phyloP scores from a whole-genome alignment of 2,888 invertebrate genomes.

The Callyntrura guangdongensis region DNA sequence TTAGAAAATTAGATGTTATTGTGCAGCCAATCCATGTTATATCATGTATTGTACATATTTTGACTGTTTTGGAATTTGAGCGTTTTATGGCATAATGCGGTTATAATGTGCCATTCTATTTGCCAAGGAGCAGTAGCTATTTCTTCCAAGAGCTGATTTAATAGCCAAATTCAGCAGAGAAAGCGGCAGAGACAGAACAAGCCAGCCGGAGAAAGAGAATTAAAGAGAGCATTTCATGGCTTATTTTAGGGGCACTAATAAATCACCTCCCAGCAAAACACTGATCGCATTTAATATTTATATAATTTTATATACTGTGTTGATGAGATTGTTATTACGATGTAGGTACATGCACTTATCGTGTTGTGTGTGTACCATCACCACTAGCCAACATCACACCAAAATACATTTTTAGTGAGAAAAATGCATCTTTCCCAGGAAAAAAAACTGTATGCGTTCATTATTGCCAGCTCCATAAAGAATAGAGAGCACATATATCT shows the following conservation, averaged over 20 bases:
- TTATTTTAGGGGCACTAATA: conserved; percentile 63
- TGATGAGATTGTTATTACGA: conserved; percentile 10
- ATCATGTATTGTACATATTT: neutral
- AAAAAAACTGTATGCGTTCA: neutral
- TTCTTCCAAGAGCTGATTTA: conserved; percentile 63
- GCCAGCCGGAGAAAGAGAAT: neutral
- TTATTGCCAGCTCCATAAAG: neutral
- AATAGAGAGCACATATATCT: neutral
- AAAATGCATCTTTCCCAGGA: neutral
- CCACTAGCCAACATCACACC: neutral
- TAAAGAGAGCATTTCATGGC: conserved; percentile 44
- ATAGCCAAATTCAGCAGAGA: conserved; percentile 54
- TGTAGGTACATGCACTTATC: neutral
- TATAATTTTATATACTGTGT: neutral
- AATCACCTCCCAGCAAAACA: conserved; percentile 64
- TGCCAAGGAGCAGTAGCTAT: conserved; percentile 59
- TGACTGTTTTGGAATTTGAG: neutral
- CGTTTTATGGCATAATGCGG: conserved; percentile 22
- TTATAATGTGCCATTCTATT: conserved; percentile 13
- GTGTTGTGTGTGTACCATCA: neutral
- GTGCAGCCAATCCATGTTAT: neutral
- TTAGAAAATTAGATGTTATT: neutral
- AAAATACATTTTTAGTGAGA: neutral
- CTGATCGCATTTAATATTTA: conserved; percentile 61
- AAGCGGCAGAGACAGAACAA: neutral